Evolutionary conservation across 2,113 vertebrate species (phyloP).

Genomic region (Cyprinus carpio): DNA sequence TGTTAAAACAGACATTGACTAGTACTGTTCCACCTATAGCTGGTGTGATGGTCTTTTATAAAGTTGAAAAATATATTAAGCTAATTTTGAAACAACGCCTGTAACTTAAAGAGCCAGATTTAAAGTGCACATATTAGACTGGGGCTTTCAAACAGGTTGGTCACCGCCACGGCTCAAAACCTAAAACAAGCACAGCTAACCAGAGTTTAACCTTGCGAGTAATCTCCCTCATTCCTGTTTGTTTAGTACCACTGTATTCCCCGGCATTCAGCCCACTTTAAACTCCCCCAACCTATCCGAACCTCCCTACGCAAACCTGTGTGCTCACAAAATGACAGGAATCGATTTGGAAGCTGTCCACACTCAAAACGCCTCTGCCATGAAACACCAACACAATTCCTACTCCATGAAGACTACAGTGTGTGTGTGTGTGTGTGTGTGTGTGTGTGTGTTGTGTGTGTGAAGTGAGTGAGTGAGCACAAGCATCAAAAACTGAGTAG

Average conservation of each 20-base stretch:
- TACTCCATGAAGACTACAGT: conserved; percentile 46
- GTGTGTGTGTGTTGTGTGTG: conserved; percentile 36
- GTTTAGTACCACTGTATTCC: conserved; percentile 9
- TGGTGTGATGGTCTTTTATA: conserved; percentile 33
- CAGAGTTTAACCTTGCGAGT: conserved; percentile 11
- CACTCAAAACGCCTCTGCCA: conserved; percentile 49
- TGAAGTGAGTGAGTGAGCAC: conserved; percentile 2
- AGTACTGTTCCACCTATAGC: conserved; percentile 1
- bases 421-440: not conserved
- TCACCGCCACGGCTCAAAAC: not conserved
- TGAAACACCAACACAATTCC: conserved; percentile 47
- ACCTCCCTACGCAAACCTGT: conserved; percentile 34
- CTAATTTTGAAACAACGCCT: conserved; percentile 4
- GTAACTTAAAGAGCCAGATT: not conserved
- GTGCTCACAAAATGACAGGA: conserved; percentile 34
- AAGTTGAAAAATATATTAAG: conserved; percentile 27
- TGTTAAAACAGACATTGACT: conserved; percentile 25
- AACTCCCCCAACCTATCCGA: conserved; percentile 27
- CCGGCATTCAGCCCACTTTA: conserved; percentile 28
- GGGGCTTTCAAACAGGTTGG: not conserved
- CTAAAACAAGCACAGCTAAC: conserved; percentile 19
- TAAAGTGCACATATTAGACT: not conserved
- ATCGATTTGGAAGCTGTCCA: conserved; percentile 49
- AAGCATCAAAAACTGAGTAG: conserved; percentile 28
- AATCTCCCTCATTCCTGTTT: not conserved